These are phyloP conservation scores for Poeciliopsis gracilis DNA, from an alignment of 2,797 vertebrate genomes.

Conservation along the genomic window DNA sequence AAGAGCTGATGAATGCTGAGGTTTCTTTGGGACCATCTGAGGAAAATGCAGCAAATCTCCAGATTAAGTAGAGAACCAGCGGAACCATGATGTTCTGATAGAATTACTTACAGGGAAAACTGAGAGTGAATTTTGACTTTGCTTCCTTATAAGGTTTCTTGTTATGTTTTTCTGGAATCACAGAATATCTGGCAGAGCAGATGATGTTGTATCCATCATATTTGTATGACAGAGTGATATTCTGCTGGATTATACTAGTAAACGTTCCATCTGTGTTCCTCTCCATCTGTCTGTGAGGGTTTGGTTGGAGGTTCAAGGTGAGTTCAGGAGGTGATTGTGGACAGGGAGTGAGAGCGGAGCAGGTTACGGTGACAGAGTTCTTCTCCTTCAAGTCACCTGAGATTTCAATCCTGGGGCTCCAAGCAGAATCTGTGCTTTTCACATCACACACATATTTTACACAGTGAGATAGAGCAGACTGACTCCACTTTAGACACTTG, in stretches of 20 bases:
- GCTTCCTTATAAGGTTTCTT: not conserved
- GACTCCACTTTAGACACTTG: not conserved
- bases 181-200: constrained; percentile 5
- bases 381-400: not conserved
- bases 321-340: constrained; percentile 14
- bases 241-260: constrained; percentile 9
- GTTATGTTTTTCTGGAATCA: not conserved
- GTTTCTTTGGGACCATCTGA: not conserved
- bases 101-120: constrained; percentile 1
- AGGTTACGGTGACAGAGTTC: constrained; percentile 2
- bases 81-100: not conserved
- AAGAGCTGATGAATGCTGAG: not conserved
- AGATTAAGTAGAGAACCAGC: not conserved
- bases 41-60: not conserved
- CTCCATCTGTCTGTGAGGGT: not conserved
- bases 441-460: not conserved
- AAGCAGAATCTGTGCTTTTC: constrained; percentile 11
- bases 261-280: constrained; percentile 8
- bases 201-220: constrained; percentile 4
- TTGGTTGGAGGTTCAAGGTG: constrained; percentile 5
- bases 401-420: constrained; percentile 9
- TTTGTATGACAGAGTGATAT: constrained; percentile 3
- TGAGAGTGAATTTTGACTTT: not conserved
- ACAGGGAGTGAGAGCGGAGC: constrained; percentile 19
- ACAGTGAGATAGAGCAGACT: not conserved